Base-by-base conservation (phyloP, 2,888 invertebrate species). In the Dascillus cervinus region DNA sequence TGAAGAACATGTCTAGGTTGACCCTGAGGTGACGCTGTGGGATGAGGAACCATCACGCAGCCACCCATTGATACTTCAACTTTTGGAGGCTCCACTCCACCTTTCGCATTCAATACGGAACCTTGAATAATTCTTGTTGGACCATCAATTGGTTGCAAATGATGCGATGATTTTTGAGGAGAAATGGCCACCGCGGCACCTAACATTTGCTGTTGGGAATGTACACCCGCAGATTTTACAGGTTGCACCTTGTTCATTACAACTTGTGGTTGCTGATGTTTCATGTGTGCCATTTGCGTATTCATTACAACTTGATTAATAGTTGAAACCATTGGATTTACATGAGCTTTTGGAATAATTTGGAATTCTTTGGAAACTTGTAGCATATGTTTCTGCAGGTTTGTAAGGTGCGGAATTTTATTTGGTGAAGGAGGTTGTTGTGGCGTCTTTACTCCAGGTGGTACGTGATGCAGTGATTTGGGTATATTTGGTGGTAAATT, bases 111-210 rank as follows among this genome's bases (percentile, higher is more conserved):
- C 69, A 73, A 43, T 71, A 72, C 54, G 72, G 78, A 55, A 71
- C 68, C 37, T 9, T 79, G 78, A 29, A 79, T 71, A 11, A 75
- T 67, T 33, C 71, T 62, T 8, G 65, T 64, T 36, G 58, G 58
- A 17, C 65, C 69, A 31, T 70, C 62, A 13, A 46, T 43, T 26
- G 40, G 51, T 23, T 23, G 43, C 5, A 33, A 19, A 19, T 32
- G 46, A 28, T 52, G 50, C 23, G 41, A 34, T 14, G 37, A 42
- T 28, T 49, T 44, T 6, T 41, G 21, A 5, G 39, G 45, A 9
- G 45, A 46, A 58, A 73, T 76, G 3, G 72, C 69, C 8, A 75
- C 69, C 9, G 70, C 66, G 4, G 68, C 68, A 3, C 69, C 60
- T 15, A 74, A 60, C 26, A 71, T 66, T 15, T 69, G 66, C n/a